Conservation (phyloP, 2,113 vertebrate genomes). For the Gymnogyps californianus region DNA sequence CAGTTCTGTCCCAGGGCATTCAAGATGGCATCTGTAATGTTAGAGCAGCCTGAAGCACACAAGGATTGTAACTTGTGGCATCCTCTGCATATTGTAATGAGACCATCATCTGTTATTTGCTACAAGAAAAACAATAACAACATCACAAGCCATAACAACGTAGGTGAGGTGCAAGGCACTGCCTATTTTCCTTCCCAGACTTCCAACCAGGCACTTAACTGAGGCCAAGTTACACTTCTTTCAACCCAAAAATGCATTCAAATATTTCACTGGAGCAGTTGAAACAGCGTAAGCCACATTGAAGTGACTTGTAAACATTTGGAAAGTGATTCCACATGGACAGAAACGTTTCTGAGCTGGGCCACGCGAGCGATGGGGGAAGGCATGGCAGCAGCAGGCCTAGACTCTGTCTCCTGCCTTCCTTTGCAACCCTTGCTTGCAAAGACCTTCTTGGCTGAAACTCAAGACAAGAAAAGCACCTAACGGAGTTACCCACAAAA, state of each 20-base stretch:
- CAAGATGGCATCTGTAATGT: slow-evolving; percentile 96
- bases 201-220: not conserved
- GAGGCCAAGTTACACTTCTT: not conserved
- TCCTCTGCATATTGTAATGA: slow-evolving; percentile 97
- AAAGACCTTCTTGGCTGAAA: not conserved
- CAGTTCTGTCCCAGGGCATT: slow-evolving; percentile 97
- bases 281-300: not conserved
- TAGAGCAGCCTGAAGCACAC: slow-evolving; percentile 95
- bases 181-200: accelerated
- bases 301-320: accelerated
- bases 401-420: not conserved
- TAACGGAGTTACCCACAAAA: not conserved
- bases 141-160: not conserved
- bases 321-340: not conserved
- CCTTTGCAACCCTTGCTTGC: not conserved
- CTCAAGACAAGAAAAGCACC: not conserved
- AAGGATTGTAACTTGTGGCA: slow-evolving; percentile 96
- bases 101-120: slow-evolving; percentile 98
- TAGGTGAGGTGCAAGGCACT: not conserved
- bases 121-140: slow-evolving; percentile 58
- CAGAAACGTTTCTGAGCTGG: not conserved
- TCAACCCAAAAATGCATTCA: not conserved
- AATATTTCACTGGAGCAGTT: not conserved
- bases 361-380: not conserved
- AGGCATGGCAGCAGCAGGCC: not conserved